A percentile compares a stretch with the other conserved stretches of the same genome.
phyloP scores from a whole-genome alignment of 2,888 invertebrate species.

The Rugalucina vietnamica region DNA sequence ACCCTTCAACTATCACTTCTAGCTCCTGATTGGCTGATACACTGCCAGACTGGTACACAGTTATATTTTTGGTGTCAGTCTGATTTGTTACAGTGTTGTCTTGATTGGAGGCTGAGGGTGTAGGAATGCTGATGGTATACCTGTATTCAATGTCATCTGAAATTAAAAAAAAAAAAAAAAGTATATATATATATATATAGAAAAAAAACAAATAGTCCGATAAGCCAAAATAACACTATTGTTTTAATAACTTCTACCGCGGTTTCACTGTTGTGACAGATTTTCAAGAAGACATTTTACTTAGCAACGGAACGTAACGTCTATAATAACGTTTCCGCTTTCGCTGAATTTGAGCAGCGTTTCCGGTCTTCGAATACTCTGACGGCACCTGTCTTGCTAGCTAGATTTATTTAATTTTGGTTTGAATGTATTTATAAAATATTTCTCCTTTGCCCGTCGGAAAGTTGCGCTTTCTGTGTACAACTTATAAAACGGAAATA shows the following conservation, averaged over 20 bases:
- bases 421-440: neutral
- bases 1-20: slow-evolving; percentile 34
- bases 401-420: neutral
- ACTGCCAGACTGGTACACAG: neutral
- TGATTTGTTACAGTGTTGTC: no score
- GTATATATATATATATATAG: no score
- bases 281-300: no score
- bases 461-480: neutral
- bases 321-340: no score
- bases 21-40: slow-evolving; percentile 30
- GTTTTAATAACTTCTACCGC: no score
- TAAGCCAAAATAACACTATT: no score
- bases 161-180: neutral
- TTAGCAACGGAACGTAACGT: no score
- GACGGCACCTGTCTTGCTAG: neutral
- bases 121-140: slow-evolving; percentile 1
- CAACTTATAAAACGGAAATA: neutral
- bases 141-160: slow-evolving; percentile 10
- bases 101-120: neutral
- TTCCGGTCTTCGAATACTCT: no score
- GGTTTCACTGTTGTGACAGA: no score
- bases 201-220: no score
- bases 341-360: no score
- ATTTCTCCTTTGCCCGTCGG: neutral
- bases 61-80: no score